Percentiles rank a stretch among this genome's conserved stretches.
Evolutionary conservation across 2,888 invertebrate species (phyloP).

Genomic region (Drosophila mimica): DNA sequence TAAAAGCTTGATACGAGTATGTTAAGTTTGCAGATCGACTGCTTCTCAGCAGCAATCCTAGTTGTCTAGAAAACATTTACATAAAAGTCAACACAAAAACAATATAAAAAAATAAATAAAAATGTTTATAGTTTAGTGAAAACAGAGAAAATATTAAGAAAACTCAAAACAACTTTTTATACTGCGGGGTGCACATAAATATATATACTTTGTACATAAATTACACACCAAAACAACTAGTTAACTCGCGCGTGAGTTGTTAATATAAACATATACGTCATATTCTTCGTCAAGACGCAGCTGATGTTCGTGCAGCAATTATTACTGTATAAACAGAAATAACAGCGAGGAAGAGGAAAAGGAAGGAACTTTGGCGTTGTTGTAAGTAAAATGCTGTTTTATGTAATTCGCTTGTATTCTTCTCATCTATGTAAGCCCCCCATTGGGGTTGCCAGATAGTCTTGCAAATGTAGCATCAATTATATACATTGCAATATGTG

Average conservation of each 20-base stretch:
- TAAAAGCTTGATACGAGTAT: constrained; percentile 48
- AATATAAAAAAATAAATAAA: constrained; percentile 33
- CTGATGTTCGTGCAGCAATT: constrained; percentile 32
- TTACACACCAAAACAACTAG: constrained; percentile 10
- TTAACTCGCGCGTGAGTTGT: constrained; percentile 27
- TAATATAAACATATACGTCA: constrained; percentile 1
- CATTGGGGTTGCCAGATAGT: constrained; percentile 59
- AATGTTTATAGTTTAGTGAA: constrained; percentile 62
- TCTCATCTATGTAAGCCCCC: constrained; percentile 19
- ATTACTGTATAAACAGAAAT: constrained; percentile 8
- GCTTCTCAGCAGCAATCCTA: constrained; percentile 56
- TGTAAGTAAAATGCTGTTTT: constrained; percentile 66
- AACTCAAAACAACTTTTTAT: constrained; percentile 45
- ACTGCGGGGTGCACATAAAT: constrained; percentile 47
- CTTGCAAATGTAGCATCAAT: constrained; percentile 6
- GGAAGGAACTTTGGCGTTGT: constrained; percentile 47
- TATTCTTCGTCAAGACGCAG: constrained; percentile 26
- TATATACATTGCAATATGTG: constrained; percentile 4
- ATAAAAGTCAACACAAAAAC: constrained; percentile 59
- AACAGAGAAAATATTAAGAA: constrained; percentile 6
- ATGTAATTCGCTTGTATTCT: constrained; percentile 64
- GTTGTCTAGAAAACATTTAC: constrained; percentile 68
- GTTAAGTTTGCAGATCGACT: constrained; percentile 61
- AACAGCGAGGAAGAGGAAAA: constrained; percentile 19
- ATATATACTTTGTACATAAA: constrained; percentile 55